phyloP scores from a whole-genome alignment of 2,113 vertebrate genomes.

The Chaetodon auriga region DNA sequence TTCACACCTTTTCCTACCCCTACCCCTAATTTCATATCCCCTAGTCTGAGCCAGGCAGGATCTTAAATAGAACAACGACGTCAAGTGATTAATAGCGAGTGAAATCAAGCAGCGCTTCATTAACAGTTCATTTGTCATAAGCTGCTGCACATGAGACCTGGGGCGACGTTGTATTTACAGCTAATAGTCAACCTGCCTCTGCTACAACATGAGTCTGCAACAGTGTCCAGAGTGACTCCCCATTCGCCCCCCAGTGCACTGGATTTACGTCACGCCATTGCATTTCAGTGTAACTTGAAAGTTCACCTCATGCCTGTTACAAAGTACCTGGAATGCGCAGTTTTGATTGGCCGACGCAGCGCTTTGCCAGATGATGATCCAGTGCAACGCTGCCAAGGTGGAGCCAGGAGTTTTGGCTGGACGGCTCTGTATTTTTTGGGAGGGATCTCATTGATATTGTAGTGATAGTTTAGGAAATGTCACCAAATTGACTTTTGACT shows the following conservation, averaged over 20 bases:
- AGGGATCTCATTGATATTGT: not conserved
- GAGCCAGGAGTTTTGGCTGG: not conserved
- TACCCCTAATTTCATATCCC: not conserved
- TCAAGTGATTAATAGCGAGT: conserved; percentile 63
- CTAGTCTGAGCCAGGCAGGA: conserved; percentile 9
- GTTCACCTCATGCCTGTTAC: no score
- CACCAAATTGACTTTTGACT: not conserved
- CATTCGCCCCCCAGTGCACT: no score
- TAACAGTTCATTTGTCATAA: conserved; percentile 59
- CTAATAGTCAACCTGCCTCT: conserved; percentile 13
- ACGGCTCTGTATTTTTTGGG: not conserved
- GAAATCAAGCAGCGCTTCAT: conserved; percentile 61
- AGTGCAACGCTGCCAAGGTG: not conserved
- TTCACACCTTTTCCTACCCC: not conserved
- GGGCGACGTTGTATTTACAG: conserved; percentile 49
- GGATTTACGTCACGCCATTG: no score
- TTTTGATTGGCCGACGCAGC: no score
- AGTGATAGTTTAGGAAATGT: no score
- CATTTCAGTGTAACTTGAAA: not conserved
- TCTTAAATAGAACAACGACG: conserved; percentile 48
- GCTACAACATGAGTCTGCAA: not conserved
- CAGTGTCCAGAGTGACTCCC: not conserved
- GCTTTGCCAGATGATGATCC: not conserved
- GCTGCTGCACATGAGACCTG: conserved; percentile 31
- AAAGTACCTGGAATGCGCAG: no score